Evolutionary conservation across 2,113 vertebrate genomes (phyloP), one percentile per base, ranked within the genome.

Genomic region (Datnioides undecimradiatus): DNA sequence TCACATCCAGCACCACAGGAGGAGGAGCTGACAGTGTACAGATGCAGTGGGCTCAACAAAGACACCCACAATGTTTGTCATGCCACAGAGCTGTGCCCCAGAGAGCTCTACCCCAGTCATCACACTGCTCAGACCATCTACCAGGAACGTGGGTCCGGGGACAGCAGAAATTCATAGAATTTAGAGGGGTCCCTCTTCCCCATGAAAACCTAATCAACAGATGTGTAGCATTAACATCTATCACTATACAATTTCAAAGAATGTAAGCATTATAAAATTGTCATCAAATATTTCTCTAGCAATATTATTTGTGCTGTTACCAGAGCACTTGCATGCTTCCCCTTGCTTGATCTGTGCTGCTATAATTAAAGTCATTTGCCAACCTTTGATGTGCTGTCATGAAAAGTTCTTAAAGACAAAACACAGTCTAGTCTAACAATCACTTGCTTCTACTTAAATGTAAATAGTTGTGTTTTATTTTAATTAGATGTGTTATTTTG

Each of bases 151-250:
- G 8, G 38, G 40, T 46, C 59, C 19, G 29, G 12, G 31, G 27
- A 52, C 25, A 34, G 17, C 65, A 66, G 40, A n/a, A 29, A n/a
- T 72, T 79, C 80, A 79, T 1, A 66, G 71, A 88, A 72, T 57
- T 76, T 34, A 16, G 17, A 54, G 12, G 11, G 2, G 4, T 46
- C 10, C 16, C 6, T 23, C 12, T 60, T 41, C 25, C 21, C 54
- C 25, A 9, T 40, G 19, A 73, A 67, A 65, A 23, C 62, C 40
- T 10, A 14, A 79, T 88, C 83, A 69, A 79, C 74, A 67, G 36
- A 27, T 83, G n/a, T n/a, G 11, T 77, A 63, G n/a, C n/a, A n/a
- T n/a, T n/a, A n/a, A n/a, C n/a, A n/a, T n/a, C n/a, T n/a, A n/a
- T n/a, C n/a, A n/a, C n/a, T n/a, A n/a, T n/a, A n/a, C n/a, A n/a